Base-by-base conservation (phyloP, 2,888 invertebrate species). In the Cataglyphis albicans region DNA sequence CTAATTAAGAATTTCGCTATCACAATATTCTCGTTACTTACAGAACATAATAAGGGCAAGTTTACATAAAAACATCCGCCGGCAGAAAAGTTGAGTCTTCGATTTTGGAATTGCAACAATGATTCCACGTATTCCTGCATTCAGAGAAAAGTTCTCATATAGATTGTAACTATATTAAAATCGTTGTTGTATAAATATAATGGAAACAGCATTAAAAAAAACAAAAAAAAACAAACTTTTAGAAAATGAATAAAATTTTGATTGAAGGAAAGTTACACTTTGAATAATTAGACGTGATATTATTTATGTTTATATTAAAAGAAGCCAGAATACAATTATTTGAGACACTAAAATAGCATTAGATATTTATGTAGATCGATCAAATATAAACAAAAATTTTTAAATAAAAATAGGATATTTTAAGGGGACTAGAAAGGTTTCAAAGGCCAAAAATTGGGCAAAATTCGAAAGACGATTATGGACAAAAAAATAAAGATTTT, bases 31-130 rank as follows among this genome's bases (percentile, higher is more conserved):
- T 63, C 21, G 2, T 12, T 70, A 44, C 6, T 59, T 67, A 85
- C 90, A 93, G 94, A 93, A 70, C 92, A 84, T 29, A 94, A 82
- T 41, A 93, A 85, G 0, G 90, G 90, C 41, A 94, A 84, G 80
- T 94, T 90, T 41, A 94, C 92, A 72, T 91, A 25, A 84, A 93
- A 94, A 76, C 93, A 93, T 10, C 93, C 94, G 15, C 89, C 94
- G 5, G 94, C 94, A 21, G 93, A 88, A 75, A 94, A 94, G 52
- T 88, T 78, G 4, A 94, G 87, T 44, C 84, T 92, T 48, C 93
- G 90, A 86, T 93, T 92, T 67, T 92, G 59, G 76, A 92, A 85
- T 75, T 93, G 92, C 73, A 94, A 68, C 67, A 92, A 78, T 7
- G 72, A 63, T 7, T 76, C 83, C 38, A 74, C 4, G 7, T 1